These are phyloP conservation scores for Petaurus breviceps DNA, from an alignment of 2,113 vertebrate genomes.

Conservation along the genomic window DNA sequence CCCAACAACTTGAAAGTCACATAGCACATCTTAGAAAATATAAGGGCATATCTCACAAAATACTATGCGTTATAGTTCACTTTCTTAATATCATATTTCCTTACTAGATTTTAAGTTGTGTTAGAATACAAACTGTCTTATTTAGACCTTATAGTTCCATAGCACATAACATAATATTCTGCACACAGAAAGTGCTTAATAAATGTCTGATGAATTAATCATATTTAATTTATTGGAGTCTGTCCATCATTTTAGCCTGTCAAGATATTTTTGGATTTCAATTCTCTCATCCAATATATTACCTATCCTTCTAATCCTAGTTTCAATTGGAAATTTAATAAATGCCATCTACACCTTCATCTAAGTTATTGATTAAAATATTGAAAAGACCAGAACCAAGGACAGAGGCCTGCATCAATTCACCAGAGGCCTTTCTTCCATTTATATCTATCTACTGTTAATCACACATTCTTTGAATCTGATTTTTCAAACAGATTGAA, in stretches of 20 bases:
- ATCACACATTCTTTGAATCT: neutral
- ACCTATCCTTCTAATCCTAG: neutral
- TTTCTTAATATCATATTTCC: neutral
- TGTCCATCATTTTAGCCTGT: slow-evolving; percentile 1
- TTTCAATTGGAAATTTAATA: slow-evolving; percentile 1
- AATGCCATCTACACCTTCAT: neutral
- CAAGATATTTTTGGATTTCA: neutral
- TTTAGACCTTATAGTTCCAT: neutral
- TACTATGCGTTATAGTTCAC: neutral
- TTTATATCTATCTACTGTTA: neutral
- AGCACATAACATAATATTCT: neutral
- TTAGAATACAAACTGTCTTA: neutral
- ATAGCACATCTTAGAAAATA: neutral
- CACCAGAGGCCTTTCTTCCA: neutral
- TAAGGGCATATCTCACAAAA: neutral
- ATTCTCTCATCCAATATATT: neutral
- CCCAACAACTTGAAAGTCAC: neutral
- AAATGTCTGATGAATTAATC: neutral
- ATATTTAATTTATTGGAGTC: neutral
- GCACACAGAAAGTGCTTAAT: neutral
- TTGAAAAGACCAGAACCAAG: neutral
- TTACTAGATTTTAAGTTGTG: neutral
- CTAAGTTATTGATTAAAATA: slow-evolving; percentile 1
- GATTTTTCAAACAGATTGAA: neutral
- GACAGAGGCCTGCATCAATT: neutral